phyloP scores from a whole-genome alignment of 2,888 invertebrate genomes.

The Diaperis boleti region DNA sequence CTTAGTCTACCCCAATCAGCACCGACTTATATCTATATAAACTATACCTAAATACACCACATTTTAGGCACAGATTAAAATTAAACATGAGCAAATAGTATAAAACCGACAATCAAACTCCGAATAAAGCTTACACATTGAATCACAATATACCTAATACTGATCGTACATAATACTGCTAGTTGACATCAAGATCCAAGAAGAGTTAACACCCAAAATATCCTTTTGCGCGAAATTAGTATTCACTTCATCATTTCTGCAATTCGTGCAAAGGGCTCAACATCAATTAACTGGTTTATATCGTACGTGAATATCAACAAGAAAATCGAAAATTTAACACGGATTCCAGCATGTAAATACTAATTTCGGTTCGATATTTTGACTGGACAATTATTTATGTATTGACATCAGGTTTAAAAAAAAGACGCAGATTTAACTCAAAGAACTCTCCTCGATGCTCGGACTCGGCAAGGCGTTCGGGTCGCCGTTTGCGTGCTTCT shows the following conservation, averaged over 20 bases:
- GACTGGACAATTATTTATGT: constrained; percentile 12
- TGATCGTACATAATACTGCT: constrained; percentile 39
- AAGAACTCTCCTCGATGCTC: constrained; percentile 61
- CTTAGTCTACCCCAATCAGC: constrained; percentile 25
- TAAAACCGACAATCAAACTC: constrained; percentile 33
- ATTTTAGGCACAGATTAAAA: constrained; percentile 45
- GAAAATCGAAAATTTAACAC: constrained; percentile 43
- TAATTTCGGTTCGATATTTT: constrained; percentile 37
- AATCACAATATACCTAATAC: constrained; percentile 46
- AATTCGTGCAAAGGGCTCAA: constrained; percentile 43
- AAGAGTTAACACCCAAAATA: constrained; percentile 21
- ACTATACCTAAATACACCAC: constrained; percentile 34
- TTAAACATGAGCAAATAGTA: constrained; percentile 40
- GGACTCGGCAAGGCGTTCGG: constrained; percentile 53
- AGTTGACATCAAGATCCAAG: constrained; percentile 31
- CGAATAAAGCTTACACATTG: constrained; percentile 37
- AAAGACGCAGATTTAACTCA: constrained; percentile 54
- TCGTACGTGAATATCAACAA: constrained; percentile 35
- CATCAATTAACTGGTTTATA: constrained; percentile 43
- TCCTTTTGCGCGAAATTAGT: constrained; percentile 43
- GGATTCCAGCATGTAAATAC: constrained; percentile 38
- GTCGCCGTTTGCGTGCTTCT: constrained; percentile 59
- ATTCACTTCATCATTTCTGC: constrained; percentile 32
- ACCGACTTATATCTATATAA: constrained; percentile 28
- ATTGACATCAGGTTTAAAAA: constrained; percentile 20